These are phyloP conservation scores for Gallinago solitaria DNA, from an alignment of 2,797 vertebrate species.

Conservation along the genomic window DNA sequence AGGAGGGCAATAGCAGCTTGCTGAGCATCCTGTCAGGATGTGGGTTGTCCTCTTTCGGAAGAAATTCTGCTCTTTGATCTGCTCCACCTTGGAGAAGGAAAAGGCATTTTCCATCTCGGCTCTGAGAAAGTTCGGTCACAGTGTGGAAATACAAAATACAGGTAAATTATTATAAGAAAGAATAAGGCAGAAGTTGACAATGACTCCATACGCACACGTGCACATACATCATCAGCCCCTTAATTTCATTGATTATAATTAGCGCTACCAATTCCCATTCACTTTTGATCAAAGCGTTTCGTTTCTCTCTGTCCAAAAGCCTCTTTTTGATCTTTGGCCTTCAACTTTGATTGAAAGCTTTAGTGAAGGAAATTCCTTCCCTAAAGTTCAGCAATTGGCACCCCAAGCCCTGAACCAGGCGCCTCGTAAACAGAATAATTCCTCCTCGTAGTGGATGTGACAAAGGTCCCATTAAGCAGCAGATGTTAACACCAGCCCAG, in stretches of 20 bases:
- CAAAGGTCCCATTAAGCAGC: not conserved
- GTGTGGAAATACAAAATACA: not conserved
- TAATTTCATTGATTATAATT: not conserved
- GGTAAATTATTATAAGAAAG: not conserved
- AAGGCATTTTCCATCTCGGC: not conserved
- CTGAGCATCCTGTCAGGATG: not conserved
- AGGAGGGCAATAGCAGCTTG: not conserved
- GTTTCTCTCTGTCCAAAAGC: not conserved
- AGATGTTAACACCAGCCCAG: not conserved
- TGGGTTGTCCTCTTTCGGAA: not conserved
- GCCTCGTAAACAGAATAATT: not conserved
- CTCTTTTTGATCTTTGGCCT: not conserved
- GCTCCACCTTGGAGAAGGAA: not conserved
- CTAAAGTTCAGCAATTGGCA: not conserved
- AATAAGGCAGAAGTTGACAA: not conserved
- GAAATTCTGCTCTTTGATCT: not conserved
- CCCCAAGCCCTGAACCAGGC: not conserved
- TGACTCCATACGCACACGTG: fast-evolving
- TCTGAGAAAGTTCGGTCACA: not conserved
- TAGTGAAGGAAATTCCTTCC: not conserved
- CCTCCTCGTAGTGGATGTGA: not conserved
- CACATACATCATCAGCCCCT: not conserved
- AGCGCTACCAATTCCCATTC: not conserved
- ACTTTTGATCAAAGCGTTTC: not conserved
- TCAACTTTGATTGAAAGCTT: not conserved